Evolutionary conservation across 1,140 invertebrate species (phyloP).

Genomic region (Andrena cerasifolii): DNA sequence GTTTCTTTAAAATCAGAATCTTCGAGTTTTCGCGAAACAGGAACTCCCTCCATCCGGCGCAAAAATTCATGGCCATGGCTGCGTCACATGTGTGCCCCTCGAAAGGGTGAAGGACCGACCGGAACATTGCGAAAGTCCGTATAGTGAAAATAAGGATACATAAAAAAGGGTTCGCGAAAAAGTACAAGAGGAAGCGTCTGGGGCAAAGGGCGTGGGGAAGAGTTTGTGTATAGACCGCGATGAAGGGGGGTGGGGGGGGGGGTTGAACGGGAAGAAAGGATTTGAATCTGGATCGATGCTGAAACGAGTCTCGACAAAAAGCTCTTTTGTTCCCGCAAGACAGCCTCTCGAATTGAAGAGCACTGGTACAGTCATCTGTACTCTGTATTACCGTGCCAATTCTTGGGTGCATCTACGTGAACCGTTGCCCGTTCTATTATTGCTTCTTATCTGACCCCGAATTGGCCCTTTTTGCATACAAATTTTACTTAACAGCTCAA

Average conservation of each 20-base stretch:
- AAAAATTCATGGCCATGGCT: background rate
- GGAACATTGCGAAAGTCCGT: background rate
- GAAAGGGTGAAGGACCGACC: too few species aligned
- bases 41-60: background rate
- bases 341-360: conserved; percentile 32
- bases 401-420: background rate
- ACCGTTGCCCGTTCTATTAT: background rate
- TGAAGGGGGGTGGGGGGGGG: background rate
- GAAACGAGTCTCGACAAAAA: conserved; percentile 34
- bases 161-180: background rate
- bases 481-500: background rate
- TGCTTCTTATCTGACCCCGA: background rate
- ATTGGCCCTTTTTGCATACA: background rate
- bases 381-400: background rate
- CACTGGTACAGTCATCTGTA: background rate
- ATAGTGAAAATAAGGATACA: background rate
- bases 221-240: conserved; percentile 23
- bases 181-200: background rate
- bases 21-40: background rate
- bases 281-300: conserved; percentile 37
- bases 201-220: background rate
- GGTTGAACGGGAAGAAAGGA: conserved; percentile 5
- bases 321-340: conserved; percentile 24
- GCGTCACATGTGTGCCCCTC: background rate
- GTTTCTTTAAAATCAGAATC: too few species aligned